Percentiles rank a stretch among this genome's conserved stretches.
phyloP scores from a whole-genome alignment of 2,113 vertebrate genomes.

The Ardeotis arabs region DNA sequence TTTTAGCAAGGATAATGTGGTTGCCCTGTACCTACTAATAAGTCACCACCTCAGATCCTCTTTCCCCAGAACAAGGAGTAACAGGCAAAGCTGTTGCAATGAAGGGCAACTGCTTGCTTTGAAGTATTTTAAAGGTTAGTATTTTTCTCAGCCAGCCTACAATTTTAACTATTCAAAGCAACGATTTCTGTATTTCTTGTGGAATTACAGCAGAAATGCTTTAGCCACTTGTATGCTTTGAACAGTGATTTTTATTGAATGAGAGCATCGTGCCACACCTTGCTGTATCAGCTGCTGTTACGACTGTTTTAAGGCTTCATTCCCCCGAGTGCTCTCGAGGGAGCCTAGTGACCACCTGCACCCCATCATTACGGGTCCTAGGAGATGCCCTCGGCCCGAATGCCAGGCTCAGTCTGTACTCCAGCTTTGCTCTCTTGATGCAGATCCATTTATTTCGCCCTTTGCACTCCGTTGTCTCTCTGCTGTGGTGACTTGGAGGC shows the following conservation, averaged over 20 bases:
- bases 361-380: neutral
- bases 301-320: neutral
- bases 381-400: neutral
- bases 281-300: neutral
- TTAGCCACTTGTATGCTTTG: neutral
- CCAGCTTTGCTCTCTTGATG: neutral
- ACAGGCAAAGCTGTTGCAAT: neutral
- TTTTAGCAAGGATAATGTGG: neutral
- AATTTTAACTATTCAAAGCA: neutral
- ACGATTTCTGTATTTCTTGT: neutral
- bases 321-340: neutral
- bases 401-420: neutral
- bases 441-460: neutral
- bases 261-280: fast-evolving
- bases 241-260: fast-evolving
- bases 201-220: neutral
- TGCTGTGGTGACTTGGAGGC: neutral
- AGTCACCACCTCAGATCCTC: neutral
- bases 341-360: slow-evolving; percentile 11
- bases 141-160: neutral
- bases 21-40: neutral
- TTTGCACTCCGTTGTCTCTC: neutral
- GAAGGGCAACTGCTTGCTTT: fast-evolving
- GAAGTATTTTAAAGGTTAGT: neutral
- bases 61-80: neutral